Evolutionary conservation across 2,113 vertebrate genomes (phyloP), one percentile per base, ranked within the genome.

Genomic region (Chaetura pelagica): DNA sequence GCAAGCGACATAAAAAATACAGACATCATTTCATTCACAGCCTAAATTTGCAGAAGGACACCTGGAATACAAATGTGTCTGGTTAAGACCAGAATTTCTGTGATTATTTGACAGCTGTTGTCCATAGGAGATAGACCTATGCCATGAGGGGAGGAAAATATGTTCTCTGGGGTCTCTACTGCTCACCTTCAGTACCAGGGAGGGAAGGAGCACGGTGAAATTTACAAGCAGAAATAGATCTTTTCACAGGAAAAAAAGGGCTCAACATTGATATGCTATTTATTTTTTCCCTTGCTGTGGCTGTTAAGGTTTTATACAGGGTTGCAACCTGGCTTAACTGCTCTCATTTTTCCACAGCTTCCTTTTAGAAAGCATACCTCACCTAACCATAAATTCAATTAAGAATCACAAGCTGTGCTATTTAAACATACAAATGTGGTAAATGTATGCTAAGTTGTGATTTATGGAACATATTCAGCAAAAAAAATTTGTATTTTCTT

Each of bases 1-100:
- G 61, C 57, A 84, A 96, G 89, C 71, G 84, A 67, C 82, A 76
- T 83, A 87, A 96, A 96, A 96, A 90, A 87, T 46, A 71, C 92
- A 95, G 90, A 87, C 87, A 85, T 94, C 96, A 95, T 96, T 92
- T 96, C 86, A 96, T 94, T 88, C 67, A 35, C 87, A 97, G 93
- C 77, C 63, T 67, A 90, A 91, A 83, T 85, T 90, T 92, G 58
- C 83, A 84, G 86, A 91, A 93, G 75, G 73, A 93, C 88, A 94
- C 94, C 92, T 96, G 92, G 93, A 96, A 96, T 93, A 95, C 72
- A 90, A 92, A 95, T 93, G 91, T 86, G 77, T 55, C 87, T 93
- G 91, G 71, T 89, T 68, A 93, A 67, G 48, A 69, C 26, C 2
- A 10, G 46, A 19, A 32, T 14, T 93, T 86, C 85, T 90, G 67